phyloP scores from a whole-genome alignment of 2,113 vertebrate species.

The Psophia crepitans region DNA sequence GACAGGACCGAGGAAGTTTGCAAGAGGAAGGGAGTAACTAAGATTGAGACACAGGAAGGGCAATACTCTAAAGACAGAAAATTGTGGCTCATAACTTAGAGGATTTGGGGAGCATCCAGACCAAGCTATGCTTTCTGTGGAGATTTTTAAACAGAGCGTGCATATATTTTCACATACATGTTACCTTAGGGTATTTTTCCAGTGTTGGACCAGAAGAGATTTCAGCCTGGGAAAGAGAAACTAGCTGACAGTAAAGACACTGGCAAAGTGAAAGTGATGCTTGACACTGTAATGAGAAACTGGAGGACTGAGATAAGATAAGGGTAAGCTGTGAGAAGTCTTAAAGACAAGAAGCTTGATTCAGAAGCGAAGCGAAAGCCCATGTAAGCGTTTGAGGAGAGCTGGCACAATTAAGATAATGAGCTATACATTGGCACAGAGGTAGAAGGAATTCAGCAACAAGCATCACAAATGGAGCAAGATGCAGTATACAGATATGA shows the following conservation, averaged over 20 bases:
- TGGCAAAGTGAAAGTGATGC: constrained; percentile 29
- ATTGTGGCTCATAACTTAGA: background rate
- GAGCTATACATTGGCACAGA: background rate
- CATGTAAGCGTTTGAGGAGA: background rate
- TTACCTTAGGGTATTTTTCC: background rate
- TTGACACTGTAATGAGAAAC: constrained; percentile 2
- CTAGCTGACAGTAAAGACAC: background rate
- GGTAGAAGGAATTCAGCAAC: background rate
- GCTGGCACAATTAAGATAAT: background rate
- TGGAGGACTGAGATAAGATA: constrained; percentile 34
- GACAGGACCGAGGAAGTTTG: background rate
- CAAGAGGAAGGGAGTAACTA: constrained; percentile 44
- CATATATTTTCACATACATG: background rate
- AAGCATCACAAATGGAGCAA: background rate
- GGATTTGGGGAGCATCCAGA: background rate
- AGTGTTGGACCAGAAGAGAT: background rate
- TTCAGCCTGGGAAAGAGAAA: constrained; percentile 3
- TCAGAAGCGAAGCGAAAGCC: background rate
- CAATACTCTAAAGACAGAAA: background rate
- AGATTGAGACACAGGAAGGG: background rate
- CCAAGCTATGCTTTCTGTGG: background rate
- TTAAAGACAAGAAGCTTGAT: background rate
- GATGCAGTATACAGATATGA: background rate
- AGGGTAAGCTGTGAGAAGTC: background rate
- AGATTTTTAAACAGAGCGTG: background rate